A percentile compares a stretch with the other conserved stretches of the same genome.
Evolutionary conservation across 2,797 vertebrate genomes (phyloP).

Genomic region (Apogon talboti): DNA sequence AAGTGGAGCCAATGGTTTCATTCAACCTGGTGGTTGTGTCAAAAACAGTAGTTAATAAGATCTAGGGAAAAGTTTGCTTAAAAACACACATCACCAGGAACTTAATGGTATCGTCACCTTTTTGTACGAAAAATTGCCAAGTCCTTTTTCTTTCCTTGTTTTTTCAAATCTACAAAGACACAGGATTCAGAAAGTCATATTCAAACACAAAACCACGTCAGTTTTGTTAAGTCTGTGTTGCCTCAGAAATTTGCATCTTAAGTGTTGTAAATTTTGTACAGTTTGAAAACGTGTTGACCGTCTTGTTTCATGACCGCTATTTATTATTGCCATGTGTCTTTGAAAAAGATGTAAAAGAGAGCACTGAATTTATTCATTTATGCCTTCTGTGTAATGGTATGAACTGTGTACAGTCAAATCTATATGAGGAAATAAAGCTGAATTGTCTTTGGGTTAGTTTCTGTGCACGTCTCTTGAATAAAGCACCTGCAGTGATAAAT

Average conservation of each 20-base stretch:
- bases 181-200: constrained; percentile 22
- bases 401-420: constrained; percentile 91
- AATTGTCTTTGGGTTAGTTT: constrained; percentile 87
- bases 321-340: constrained; percentile 93
- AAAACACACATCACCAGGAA: constrained; percentile 23
- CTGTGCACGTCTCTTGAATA: constrained; percentile 46
- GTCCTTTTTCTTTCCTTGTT: constrained; percentile 22
- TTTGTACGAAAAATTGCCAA: constrained; percentile 41
- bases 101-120: constrained; percentile 10
- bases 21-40: constrained; percentile 23
- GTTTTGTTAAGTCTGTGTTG: constrained; percentile 74
- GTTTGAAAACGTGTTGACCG: constrained; percentile 88
- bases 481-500: constrained; percentile 41
- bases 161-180: constrained; percentile 49
- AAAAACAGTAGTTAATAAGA: constrained; percentile 5
- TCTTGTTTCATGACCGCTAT: constrained; percentile 90
- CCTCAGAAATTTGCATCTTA: constrained; percentile 80
- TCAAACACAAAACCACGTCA: constrained; percentile 37
- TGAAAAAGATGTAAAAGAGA: constrained; percentile 86
- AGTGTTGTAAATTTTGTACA: constrained; percentile 97
- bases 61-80: constrained; percentile 1
- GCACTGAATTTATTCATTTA: constrained; percentile 90
- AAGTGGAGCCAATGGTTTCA: constrained; percentile 6
- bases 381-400: constrained; percentile 93
- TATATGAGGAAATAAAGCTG: constrained; percentile 91